These are phyloP conservation scores for Sinosuthora webbiana DNA, from an alignment of 2,113 vertebrate genomes.

Conservation along the genomic window DNA sequence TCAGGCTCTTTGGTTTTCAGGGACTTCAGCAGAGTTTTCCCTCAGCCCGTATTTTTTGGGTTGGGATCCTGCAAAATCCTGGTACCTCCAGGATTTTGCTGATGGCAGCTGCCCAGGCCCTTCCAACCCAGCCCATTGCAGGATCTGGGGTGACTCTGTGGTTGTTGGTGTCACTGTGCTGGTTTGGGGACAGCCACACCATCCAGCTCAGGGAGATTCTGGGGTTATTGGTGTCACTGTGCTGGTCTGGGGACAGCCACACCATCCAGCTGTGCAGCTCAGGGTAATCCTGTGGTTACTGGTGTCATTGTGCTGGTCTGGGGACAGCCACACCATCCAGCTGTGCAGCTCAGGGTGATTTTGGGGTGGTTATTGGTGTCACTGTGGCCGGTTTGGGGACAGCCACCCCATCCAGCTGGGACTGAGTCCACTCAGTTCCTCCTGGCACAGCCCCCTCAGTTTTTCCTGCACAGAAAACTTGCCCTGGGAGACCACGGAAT, in stretches of 20 bases:
- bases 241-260: neutral
- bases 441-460: rapidly evolving
- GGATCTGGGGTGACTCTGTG: neutral
- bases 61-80: neutral
- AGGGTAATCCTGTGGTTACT: neutral
- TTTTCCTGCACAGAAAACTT: neutral
- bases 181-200: neutral
- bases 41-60: neutral
- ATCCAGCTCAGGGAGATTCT: neutral
- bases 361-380: neutral
- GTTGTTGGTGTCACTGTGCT: rapidly evolving
- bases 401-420: neutral
- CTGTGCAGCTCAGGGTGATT: neutral
- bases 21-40: neutral
- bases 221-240: rapidly evolving
- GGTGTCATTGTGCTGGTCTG: neutral
- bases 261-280: neutral
- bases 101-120: neutral
- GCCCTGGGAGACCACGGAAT: neutral
- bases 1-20: neutral
- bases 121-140: neutral
- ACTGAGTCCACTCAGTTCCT: rapidly evolving
- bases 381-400: neutral
- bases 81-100: neutral
- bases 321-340: neutral